Base-by-base conservation (phyloP, 1,140 invertebrate genomes). In the Homarus americanus region DNA sequence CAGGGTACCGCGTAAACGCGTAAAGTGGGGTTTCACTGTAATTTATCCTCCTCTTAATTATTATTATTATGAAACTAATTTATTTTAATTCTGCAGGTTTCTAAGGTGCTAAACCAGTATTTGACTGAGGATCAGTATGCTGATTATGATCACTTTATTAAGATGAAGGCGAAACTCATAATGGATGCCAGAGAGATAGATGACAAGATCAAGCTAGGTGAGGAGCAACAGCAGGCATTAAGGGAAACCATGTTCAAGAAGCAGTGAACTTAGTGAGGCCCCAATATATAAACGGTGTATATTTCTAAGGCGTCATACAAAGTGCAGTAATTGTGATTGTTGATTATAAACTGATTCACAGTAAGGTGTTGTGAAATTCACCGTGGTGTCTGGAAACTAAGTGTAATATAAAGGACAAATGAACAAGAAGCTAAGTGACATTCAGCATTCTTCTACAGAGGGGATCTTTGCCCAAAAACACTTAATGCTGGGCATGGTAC, bases 151-250 rank as follows among this genome's bases (percentile, higher is more conserved):
- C 97, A 98, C 94, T 98, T 97, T 94, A 97, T 98, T 93, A 97
- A 97, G 93, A 98, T 98, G 97, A 98, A 98, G 95, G 97, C 97
- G n/a, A 97, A 97, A 94, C 94, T 98, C 75, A 96, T 97, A 92
- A 96, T 98, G 94, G 97, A 98, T 93, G 95, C 96, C 84, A 95
- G 97, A 92, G 97, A 98, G 94, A 96, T 98, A 90, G 96, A 97
- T 92, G 97, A 98, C 93, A 97, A 97, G 94, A 97, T 98, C 91
- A 97, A 97, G 93, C 95, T 97, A 75, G 97, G 97, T 49, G 97
- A 98, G 94, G 97, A 98, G 94, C 97, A 98, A 94, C 95, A 98
- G 92, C 94, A 95, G 91, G 96, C 97, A 82, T 95, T 97, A 63
- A 96, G 95, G 94, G 96, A 97, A 94, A 96, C 96, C 15, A 79